Percentiles rank a stretch among this genome's conserved stretches.
Evolutionary conservation across 1,140 invertebrate species (phyloP).

Genomic region (Brachionus manjavacas): DNA sequence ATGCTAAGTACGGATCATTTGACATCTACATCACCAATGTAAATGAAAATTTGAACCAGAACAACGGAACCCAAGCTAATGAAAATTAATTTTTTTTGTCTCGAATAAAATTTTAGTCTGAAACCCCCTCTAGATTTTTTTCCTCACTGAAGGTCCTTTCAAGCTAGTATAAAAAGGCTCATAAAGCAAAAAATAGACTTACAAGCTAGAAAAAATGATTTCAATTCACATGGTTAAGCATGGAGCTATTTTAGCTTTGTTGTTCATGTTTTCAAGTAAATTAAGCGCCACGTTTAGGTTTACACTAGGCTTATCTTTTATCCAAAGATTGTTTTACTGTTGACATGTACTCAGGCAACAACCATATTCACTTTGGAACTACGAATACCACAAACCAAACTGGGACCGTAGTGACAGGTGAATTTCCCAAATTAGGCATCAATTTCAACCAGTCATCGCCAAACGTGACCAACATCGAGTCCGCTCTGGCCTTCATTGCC

Average conservation of each 20-base stretch:
- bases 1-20: slow-evolving; percentile 38
- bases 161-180: not conserved
- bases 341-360: slow-evolving; percentile 11
- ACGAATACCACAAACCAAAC: not conserved
- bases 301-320: not conserved
- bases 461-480: not conserved
- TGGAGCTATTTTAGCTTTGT: not conserved
- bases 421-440: not conserved
- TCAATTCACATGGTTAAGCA: not conserved
- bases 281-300: not conserved
- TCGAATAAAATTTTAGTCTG: not conserved
- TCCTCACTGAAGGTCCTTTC: not conserved
- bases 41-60: slow-evolving; percentile 32
- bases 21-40: slow-evolving; percentile 39
- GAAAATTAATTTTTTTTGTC: not conserved
- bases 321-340: slow-evolving; percentile 14
- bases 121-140: not conserved
- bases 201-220: not conserved
- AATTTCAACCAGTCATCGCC: not conserved
- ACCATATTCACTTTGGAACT: not conserved
- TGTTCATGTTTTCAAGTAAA: not conserved
- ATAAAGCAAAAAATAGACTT: not conserved
- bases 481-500: not conserved
- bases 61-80: not conserved
- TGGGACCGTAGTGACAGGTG: not conserved